These are phyloP conservation scores for Lithophane leautieri DNA, from an alignment of 2,888 invertebrate species.

Conservation along the genomic window DNA sequence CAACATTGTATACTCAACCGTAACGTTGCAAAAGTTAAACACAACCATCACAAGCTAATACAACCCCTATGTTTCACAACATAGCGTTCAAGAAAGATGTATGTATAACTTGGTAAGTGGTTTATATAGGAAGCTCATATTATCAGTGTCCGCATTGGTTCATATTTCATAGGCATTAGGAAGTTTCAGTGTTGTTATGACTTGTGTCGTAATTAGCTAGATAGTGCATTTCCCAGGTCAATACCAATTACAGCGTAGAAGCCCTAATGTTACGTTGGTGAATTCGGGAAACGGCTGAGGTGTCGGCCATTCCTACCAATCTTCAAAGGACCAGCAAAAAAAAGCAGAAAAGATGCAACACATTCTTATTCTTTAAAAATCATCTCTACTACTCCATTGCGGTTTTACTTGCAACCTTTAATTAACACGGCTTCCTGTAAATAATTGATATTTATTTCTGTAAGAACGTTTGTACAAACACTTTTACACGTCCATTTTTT, in stretches of 20 bases:
- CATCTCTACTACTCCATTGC: too few species aligned
- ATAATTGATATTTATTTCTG: too few species aligned
- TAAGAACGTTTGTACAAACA: too few species aligned
- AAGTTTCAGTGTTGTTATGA: slow-evolving; percentile 42
- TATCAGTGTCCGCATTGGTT: slow-evolving; percentile 41
- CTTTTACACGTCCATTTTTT: too few species aligned
- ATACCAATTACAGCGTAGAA: neutral
- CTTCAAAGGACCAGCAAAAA: neutral
- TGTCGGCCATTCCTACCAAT: neutral
- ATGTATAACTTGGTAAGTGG: slow-evolving; percentile 14
- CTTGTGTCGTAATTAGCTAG: slow-evolving; percentile 30
- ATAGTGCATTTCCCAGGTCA: slow-evolving; percentile 29
- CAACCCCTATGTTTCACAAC: fast-evolving
- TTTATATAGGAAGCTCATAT: slow-evolving; percentile 27
- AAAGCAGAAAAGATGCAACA: too few species aligned
- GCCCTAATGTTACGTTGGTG: neutral
- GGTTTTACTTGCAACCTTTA: too few species aligned
- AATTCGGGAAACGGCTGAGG: neutral
- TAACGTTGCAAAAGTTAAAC: slow-evolving; percentile 37
- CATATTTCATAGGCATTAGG: slow-evolving; percentile 41
- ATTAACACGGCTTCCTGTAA: too few species aligned
- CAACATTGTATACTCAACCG: slow-evolving; percentile 53
- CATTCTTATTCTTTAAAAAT: too few species aligned
- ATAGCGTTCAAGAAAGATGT: slow-evolving; percentile 18
- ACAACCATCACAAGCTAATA: neutral